A percentile compares a stretch with the other conserved stretches of the same genome.
These are phyloP conservation scores for Phyto melanocephala DNA, from an alignment of 2,888 invertebrate species.

Conservation along the genomic window DNA sequence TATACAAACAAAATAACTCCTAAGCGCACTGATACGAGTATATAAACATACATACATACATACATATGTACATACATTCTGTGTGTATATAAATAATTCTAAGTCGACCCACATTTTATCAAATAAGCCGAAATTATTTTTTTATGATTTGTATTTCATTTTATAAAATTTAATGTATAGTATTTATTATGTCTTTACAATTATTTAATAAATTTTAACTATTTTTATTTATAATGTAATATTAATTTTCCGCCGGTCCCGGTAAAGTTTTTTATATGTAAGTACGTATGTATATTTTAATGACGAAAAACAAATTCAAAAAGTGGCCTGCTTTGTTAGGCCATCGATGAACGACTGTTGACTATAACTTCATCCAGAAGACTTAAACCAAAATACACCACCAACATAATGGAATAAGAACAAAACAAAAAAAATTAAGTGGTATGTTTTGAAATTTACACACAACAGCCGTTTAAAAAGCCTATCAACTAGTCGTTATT, in stretches of 20 bases:
- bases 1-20: neutral
- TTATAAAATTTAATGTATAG: no score
- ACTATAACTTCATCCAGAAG: conserved; percentile 47
- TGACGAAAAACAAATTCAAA: neutral
- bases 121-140: neutral
- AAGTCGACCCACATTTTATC: neutral
- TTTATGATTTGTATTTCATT: no score
- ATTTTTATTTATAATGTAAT: no score
- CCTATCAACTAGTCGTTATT: neutral
- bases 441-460: conserved; percentile 21
- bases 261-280: neutral
- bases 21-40: neutral
- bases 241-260: neutral
- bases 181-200: neutral
- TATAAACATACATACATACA: no score
- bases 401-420: conserved; percentile 5
- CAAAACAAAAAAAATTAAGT: conserved; percentile 23
- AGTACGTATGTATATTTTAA: conserved; percentile 22
- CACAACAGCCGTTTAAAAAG: conserved; percentile 9
- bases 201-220: neutral
- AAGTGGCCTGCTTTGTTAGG: conserved; percentile 22
- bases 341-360: conserved; percentile 30
- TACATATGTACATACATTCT: no score
- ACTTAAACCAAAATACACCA: conserved; percentile 7
- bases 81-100: no score